Evolutionary conservation across 2,888 invertebrate species (phyloP), one percentile per base, ranked within the genome.

Genomic region (Phalangium opilio): DNA sequence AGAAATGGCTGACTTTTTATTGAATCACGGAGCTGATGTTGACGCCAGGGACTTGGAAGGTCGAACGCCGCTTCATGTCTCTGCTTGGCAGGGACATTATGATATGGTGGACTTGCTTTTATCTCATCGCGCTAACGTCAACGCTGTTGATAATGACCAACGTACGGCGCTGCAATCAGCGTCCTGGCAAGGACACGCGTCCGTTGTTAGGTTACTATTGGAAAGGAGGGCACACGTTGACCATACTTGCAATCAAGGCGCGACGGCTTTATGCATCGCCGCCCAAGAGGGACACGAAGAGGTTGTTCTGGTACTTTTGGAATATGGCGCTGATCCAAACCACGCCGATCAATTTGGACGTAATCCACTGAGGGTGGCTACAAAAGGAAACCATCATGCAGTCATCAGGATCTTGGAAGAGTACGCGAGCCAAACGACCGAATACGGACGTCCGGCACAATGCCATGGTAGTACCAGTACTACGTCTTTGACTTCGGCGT

Each of bases 231-330:
- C 91, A 0, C 66, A 74, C 47, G 83, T 87, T 15, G 80, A 89
- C 67, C 89, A 90, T 58, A 52, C 51, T 10, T 83, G 93, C 64
- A 85, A 87, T 61, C 67, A 69, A 59, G 93, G 93, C 18, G 93
- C 93, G 41, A 91, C 93, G 12, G 90, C 93, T 8, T 71, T 95
- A 51, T 67, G 90, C 59, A 91, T 95, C 49, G 91, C 93, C 0
- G 86, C 93, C 1, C 93, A 93, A 66, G 93, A 93, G 65, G 93
- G 93, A 0, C 91, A 91, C 62, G 86, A 87, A 58, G 81, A 83
- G 52, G 91, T 91, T 61, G 93, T 93, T 1, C 72, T 83, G 48
- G 82, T 67, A 15, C 61, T 71, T 35, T 59, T 72, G 19, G 61
- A 65, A 45, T 63, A 62, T 53, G 64, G 67, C 17, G 70, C 71